Base-by-base conservation (phyloP, 2,888 invertebrate species). In the Drosophila planitibia region DNA sequence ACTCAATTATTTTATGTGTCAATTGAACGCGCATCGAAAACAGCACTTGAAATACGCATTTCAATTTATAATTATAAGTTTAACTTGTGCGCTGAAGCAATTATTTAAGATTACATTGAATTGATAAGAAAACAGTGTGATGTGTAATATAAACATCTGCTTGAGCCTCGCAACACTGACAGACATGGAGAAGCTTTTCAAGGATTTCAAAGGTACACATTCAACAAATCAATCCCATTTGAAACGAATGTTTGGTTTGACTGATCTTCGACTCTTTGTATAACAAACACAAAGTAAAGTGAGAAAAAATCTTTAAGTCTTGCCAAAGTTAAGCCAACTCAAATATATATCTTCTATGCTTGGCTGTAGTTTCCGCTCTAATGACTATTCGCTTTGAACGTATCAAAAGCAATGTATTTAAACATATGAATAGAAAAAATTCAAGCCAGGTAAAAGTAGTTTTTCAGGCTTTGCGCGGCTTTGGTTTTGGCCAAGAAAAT, bases 1-100 rank as follows among this genome's bases (percentile, higher is more conserved):
- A 32, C 44, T 55, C 49, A 28, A 47, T 73, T 58, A 74, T 66
- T 41, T 54, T 28, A 14, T 14, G 57, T 37, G 35, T 41, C 41
- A 4, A 41, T 10, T 41, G 4, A 41, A 41, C 14, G 49, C 16
- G 12, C 28, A 49, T 35, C 35, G 35, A 35, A 14, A 35, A 35
- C 35, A 14, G 14, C 35, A 14, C 35, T 30, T n/a, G 7, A 10
- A 35, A 41, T 16, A 10, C 10, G 1, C 12, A 22, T 49, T 32
- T 7, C 10, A 9, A 37, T 37, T 32, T 25, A 1, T 32, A 49
- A 47, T 58, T 58, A 22, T 16, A 16, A 4, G 30, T 49, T 14
- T 25, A 30, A 35, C 14, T 47, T 44, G 22, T 16, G 28, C 6
- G 9, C 10, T 51, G 10, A 28, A 25, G 7, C 22, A 16, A 25